Conservation (phyloP, 2,888 invertebrate species). For the Drosophila engyochracea region DNA sequence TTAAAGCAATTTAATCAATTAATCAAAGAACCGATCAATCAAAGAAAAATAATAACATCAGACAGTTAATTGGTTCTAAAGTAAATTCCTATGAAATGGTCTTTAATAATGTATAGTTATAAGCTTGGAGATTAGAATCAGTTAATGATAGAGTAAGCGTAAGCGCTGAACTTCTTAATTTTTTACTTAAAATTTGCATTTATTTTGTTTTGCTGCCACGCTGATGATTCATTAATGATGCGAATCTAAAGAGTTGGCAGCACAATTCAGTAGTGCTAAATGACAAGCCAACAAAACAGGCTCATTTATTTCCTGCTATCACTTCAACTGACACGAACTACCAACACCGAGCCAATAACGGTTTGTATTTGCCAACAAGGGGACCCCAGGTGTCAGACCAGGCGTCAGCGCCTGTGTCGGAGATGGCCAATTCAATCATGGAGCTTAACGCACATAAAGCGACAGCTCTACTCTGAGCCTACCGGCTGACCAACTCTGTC, state of each 20-base stretch:
- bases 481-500: conserved; percentile 6
- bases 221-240: conserved; percentile 52
- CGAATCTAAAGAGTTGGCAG: conserved; percentile 27
- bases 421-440: conserved; percentile 54
- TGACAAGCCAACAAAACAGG: conserved; percentile 20
- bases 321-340: conserved; percentile 16
- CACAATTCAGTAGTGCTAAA: conserved; percentile 14
- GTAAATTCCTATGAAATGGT: background rate
- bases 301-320: conserved; percentile 39
- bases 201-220: conserved; percentile 4
- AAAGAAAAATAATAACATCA: background rate
- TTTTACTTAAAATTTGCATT: background rate
- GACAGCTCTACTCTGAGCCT: conserved; percentile 13
- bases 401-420: conserved; percentile 12
- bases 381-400: conserved; percentile 9
- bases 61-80: background rate
- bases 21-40: background rate
- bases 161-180: background rate
- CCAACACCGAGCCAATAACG: conserved; percentile 7
- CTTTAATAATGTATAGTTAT: background rate
- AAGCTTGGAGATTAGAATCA: background rate
- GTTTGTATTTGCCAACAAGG: conserved; percentile 8
- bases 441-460: conserved; percentile 32
- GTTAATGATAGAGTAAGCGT: background rate
- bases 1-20: background rate